Conservation (phyloP, 2,888 invertebrate species). For the Linyphia triangularis region DNA sequence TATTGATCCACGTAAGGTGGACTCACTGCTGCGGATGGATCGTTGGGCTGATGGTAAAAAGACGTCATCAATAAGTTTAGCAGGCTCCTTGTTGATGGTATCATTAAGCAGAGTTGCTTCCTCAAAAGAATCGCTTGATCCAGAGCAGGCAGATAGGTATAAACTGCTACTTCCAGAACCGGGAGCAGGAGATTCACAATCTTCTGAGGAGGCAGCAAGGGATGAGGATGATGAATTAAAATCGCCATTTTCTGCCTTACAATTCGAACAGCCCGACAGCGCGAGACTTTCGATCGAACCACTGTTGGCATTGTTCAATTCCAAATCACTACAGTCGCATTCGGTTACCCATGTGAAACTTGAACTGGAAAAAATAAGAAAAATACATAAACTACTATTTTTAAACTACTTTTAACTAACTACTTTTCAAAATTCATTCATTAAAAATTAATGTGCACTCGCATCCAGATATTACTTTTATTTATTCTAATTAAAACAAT, state of each 20-base stretch:
- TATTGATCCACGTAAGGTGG: constrained; percentile 25
- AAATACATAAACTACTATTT: too few relatives aligned
- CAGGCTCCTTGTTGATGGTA: neutral
- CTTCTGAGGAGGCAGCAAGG: constrained; percentile 16
- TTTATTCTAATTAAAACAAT: too few relatives aligned
- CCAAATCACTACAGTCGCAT: constrained; percentile 74
- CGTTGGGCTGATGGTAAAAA: neutral
- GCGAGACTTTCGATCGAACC: constrained; percentile 48
- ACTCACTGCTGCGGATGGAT: constrained; percentile 36
- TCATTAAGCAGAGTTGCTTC: constrained; percentile 1
- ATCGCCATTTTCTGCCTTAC: constrained; percentile 5
- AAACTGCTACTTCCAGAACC: constrained; percentile 54
- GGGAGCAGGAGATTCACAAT: constrained; percentile 3
- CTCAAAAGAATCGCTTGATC: constrained; percentile 65
- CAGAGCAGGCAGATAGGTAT: constrained; percentile 71
- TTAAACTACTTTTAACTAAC: too few relatives aligned
- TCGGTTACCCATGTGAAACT: constrained; percentile 75
- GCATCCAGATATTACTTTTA: too few relatives aligned
- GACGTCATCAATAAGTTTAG: neutral
- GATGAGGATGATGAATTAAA: constrained; percentile 39
- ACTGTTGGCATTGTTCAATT: constrained; percentile 25
- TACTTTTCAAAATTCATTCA: too few relatives aligned
- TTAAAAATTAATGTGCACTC: too few relatives aligned
- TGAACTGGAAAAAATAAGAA: constrained; percentile 61
- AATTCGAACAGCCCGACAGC: constrained; percentile 46